Evolutionary conservation across 2,797 vertebrate species (phyloP), one percentile per base, ranked within the genome.

Genomic region (Hyperoplus immaculatus): DNA sequence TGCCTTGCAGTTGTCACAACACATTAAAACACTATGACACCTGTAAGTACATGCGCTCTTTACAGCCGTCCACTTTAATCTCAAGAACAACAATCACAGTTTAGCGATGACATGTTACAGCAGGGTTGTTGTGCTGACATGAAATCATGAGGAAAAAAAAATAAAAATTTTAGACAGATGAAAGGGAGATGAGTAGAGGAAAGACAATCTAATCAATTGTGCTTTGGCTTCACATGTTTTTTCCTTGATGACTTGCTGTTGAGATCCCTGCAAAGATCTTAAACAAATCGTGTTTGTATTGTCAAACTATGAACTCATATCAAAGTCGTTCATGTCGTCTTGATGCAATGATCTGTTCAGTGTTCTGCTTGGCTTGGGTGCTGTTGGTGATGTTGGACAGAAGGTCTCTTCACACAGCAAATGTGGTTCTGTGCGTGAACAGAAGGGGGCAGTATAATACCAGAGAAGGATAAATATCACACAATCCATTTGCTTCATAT

Each of bases 381-480:
- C 45, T 60, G 46, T 45, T 60, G n/a, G 50, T 76, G 66, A 83
- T 77, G 57, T 65, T 54, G 77, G 79, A 86, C 80, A 73, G 55
- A 56, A 72, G 61, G 80, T 85, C 63, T 80, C 51, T 8, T 77
- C 49, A 58, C 41, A 55, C 61, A 55, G 39, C 45, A n/a, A 3
- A 39, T 67, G 78, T 36, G 49, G 43, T 80, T 89, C 78, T 38
- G 16, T 38, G 21, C 10, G 36, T 58, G 62, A 70, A 72, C 94
- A 91, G 82, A 81, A 75, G 94, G 88, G 91, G 94, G 94, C 94
- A 94, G 92, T 93, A 67, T 85, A 83, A 91, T 49, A 94, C 90
- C 92, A 92, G 81, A 72, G 69, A 87, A 90, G 75, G 68, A 16
- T 14, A 65, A 38, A 66, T 57, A 64, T 66, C 69, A 67, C 67